A percentile compares a stretch with the other conserved stretches of the same genome.
phyloP scores from a whole-genome alignment of 2,113 vertebrate species.

The Chascanopsetta lugubris region DNA sequence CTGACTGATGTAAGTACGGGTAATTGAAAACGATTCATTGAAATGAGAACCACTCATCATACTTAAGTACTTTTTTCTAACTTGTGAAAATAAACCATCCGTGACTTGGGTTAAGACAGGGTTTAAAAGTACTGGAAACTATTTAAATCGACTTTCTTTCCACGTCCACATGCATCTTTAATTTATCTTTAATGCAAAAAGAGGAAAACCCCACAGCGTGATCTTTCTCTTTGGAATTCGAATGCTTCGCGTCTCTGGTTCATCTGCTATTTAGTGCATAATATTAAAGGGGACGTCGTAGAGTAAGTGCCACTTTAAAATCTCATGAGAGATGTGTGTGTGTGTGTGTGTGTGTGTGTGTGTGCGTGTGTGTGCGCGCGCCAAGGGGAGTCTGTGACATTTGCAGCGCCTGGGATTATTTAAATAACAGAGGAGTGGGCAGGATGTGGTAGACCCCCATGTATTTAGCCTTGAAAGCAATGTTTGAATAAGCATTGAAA shows the following conservation, averaged over 20 bases:
- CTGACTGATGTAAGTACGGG: not conserved
- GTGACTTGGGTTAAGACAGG: not conserved
- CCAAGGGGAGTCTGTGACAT: constrained; percentile 48
- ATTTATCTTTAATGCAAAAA: not conserved
- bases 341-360: constrained; percentile 18
- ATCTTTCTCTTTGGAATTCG: constrained; percentile 16
- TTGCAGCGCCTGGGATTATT: constrained; percentile 51
- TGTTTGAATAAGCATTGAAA: constrained; percentile 51
- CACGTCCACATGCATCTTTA: not conserved
- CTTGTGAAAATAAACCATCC: not conserved
- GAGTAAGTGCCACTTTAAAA: constrained; percentile 24
- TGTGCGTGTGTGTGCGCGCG: constrained; percentile 20
- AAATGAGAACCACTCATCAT: not conserved
- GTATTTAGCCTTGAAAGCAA: constrained; percentile 49
- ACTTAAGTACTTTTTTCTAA: not conserved
- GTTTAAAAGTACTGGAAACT: not conserved
- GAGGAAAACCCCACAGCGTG: constrained; percentile 1
- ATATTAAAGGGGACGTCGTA: constrained; percentile 8
- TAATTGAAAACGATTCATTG: not conserved
- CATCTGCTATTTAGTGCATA: constrained; percentile 3
- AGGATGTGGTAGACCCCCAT: constrained; percentile 46
- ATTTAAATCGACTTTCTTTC: not conserved
- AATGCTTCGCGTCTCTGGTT: constrained; percentile 9
- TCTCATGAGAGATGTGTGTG: constrained; percentile 19
- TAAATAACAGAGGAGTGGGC: constrained; percentile 54